A percentile compares a stretch with the other conserved stretches of the same genome.
Conservation (phyloP, 2,113 vertebrate species). For the Plotosus lineatus region DNA sequence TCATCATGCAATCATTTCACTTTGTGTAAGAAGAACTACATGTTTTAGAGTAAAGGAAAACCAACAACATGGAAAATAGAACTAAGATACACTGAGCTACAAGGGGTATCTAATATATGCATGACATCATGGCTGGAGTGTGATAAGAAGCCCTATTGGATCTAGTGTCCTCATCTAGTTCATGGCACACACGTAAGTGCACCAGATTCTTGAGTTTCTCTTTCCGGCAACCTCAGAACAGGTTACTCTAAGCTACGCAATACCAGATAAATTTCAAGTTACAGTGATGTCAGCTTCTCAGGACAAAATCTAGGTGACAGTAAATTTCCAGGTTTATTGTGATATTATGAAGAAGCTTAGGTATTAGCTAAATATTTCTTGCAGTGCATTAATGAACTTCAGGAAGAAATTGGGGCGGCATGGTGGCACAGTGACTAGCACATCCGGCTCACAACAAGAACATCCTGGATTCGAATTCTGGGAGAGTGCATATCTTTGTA, state of each 20-base stretch:
- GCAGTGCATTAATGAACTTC: not conserved
- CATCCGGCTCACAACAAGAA: too few species aligned
- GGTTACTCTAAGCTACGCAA: slow-evolving; percentile 26
- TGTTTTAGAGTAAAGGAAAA: not conserved
- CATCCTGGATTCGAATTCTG: too few species aligned
- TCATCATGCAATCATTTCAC: not conserved
- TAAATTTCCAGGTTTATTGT: slow-evolving; percentile 1
- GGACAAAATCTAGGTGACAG: not conserved
- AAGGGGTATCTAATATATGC: slow-evolving; percentile 63
- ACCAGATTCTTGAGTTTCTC: slow-evolving; percentile 56
- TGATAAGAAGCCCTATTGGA: slow-evolving; percentile 55
- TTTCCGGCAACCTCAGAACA: not conserved
- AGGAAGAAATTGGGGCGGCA: not conserved
- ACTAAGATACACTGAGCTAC: not conserved
- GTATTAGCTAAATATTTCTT: not conserved
- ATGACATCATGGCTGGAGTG: slow-evolving; percentile 63
- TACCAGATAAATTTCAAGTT: slow-evolving; percentile 19
- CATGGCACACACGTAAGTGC: slow-evolving; percentile 48
- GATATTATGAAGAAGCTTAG: not conserved
- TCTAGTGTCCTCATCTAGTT: slow-evolving; percentile 60
- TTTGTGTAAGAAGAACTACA: too few species aligned
- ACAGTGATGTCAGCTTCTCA: not conserved
- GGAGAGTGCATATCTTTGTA: too few species aligned
- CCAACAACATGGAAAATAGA: not conserved
- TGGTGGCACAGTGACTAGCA: too few species aligned